A percentile compares a stretch with the other conserved stretches of the same genome.
Evolutionary conservation across 2,113 vertebrate species (phyloP).

Genomic region (Oplegnathus fasciatus): DNA sequence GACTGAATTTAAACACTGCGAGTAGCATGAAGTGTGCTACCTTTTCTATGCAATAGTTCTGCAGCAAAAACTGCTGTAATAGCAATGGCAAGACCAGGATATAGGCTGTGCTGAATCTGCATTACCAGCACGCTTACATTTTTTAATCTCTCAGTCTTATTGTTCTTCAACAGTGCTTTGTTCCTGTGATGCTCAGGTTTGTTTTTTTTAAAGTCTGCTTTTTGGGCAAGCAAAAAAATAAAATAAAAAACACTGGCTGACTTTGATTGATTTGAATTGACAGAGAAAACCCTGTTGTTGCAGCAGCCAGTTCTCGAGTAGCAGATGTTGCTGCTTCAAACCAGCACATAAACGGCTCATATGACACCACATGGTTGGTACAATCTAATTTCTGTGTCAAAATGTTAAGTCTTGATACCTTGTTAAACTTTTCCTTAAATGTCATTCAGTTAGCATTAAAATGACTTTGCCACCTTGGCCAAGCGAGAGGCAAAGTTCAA

Average conservation of each 20-base stretch:
- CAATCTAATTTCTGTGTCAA: neutral
- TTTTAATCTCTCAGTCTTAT: neutral
- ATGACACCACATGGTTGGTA: neutral
- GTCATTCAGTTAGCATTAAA: neutral
- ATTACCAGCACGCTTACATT: neutral
- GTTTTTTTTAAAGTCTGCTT: neutral
- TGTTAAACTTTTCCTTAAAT: neutral
- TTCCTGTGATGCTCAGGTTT: neutral
- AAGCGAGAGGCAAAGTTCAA: neutral
- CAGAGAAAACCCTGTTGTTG: slow-evolving; percentile 20
- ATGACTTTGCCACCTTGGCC: neutral
- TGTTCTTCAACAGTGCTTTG: neutral
- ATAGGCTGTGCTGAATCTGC: neutral
- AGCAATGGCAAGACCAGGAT: neutral
- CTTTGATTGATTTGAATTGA: slow-evolving; percentile 30
- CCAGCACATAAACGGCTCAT: neutral
- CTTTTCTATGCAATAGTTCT: neutral
- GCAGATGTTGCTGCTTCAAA: slow-evolving; percentile 27
- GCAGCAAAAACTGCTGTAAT: neutral
- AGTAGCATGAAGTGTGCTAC: neutral
- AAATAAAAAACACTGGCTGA: neutral
- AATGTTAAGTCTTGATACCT: neutral
- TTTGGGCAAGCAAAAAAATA: neutral
- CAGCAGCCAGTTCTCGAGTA: slow-evolving; percentile 5
- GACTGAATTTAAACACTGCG: neutral